Evolutionary conservation across 2,113 vertebrate species (phyloP), one percentile per base, ranked within the genome.

Genomic region (Myocastor coypus): DNA sequence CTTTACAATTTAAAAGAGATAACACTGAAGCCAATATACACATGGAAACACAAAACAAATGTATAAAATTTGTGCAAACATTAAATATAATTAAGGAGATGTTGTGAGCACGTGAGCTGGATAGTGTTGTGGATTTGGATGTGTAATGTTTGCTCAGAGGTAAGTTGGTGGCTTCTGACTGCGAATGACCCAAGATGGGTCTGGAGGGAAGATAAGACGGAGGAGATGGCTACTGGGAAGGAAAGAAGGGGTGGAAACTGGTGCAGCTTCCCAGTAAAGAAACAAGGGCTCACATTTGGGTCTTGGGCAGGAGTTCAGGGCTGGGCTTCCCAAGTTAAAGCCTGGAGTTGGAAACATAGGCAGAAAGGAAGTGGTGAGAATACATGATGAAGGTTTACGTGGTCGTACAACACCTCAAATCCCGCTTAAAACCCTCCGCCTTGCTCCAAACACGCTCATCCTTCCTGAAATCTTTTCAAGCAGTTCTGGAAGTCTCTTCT

Each of bases 1-100:
- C 81, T 92, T 93, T 87, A 92, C 85, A 68, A 73, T 87, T 42
- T 40, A 71, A 83, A 83, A 81, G 87, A 90, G 89, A 84, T 37
- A 93, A 94, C 69, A 66, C 30, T 46, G 82, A 90, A 87, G 91
- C 88, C 96, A 87, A 92, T 87, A 93, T 78, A 71, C 85, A 83
- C 83, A 75, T 37, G n/a, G 50, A 87, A 86, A 94, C 64, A 55
- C 66, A 69, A 82, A 71, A 34, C 87, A 95, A 92, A 71, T 90
- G 77, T 90, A 75, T 84, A 83, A 91, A 93, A 73, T 82, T 37
- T 95, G 77, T 77, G 91, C 88, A 95, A 96, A 95, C 91, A 83
- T 32, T 17, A 69, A 69, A 69, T 37, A 55, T 91, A 94, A 90
- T 90, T 92, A 95, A 42, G 61, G 78, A 17, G 1, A 17, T 12